Conservation (phyloP, 2,888 invertebrate species). For the Ennomos fuscantarius region DNA sequence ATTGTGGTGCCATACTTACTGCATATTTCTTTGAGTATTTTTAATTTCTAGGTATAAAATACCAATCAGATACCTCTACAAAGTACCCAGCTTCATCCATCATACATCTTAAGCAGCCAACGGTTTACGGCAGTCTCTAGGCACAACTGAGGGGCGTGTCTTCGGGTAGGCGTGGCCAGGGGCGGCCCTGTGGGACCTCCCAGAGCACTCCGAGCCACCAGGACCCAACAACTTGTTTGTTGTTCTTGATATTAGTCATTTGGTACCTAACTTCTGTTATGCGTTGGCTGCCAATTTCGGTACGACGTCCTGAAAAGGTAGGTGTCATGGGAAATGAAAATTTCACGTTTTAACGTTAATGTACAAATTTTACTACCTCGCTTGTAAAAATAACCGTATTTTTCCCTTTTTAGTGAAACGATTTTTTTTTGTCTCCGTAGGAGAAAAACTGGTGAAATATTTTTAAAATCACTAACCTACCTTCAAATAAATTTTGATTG, state of each 20-base stretch:
- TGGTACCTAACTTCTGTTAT: constrained; percentile 39
- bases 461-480: too few species aligned
- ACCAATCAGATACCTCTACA: too few species aligned
- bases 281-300: constrained; percentile 35
- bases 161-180: constrained; percentile 66
- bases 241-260: constrained; percentile 54
- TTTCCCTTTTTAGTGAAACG: too few species aligned
- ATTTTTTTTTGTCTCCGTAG: too few species aligned
- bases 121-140: constrained; percentile 68
- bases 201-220: constrained; percentile 65
- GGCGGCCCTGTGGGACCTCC: constrained; percentile 72
- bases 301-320: constrained; percentile 30
- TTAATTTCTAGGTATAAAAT: neutral
- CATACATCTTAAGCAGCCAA: constrained; percentile 52
- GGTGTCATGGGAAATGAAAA: constrained; percentile 26
- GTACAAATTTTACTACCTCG: neutral
- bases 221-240: constrained; percentile 67
- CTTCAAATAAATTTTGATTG: too few species aligned
- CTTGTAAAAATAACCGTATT: too few species aligned
- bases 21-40: too few species aligned
- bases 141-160: constrained; percentile 68
- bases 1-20: too few species aligned
- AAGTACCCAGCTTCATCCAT: constrained; percentile 30
- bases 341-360: constrained; percentile 11
- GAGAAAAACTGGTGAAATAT: too few species aligned